phyloP scores from a whole-genome alignment of 2,888 invertebrate genomes.

The Syrista parreyssii region DNA sequence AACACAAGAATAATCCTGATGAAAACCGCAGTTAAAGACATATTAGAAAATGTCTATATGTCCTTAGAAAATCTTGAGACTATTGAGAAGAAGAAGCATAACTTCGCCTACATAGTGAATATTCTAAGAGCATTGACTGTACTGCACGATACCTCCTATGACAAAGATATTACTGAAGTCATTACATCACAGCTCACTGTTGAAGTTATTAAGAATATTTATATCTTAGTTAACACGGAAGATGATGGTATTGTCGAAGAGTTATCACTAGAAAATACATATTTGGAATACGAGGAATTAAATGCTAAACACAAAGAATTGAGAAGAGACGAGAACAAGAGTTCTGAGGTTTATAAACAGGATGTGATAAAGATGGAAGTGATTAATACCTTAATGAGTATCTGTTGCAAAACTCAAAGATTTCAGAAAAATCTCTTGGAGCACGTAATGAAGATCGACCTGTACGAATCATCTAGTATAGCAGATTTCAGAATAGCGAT shows the following conservation, averaged over 20 bases:
- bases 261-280: slow-evolving; percentile 1
- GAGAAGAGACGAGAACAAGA: slow-evolving; percentile 8
- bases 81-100: slow-evolving; percentile 21
- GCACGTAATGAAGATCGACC: slow-evolving; percentile 48
- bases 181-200: slow-evolving; percentile 36
- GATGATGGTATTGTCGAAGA: slow-evolving; percentile 19
- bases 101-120: slow-evolving; percentile 28
- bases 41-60: slow-evolving; percentile 31
- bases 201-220: slow-evolving; percentile 36
- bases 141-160: slow-evolving; percentile 41
- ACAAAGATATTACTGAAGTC: slow-evolving; percentile 34
- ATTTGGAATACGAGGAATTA: neutral
- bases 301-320: slow-evolving; percentile 18
- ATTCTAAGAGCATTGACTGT: slow-evolving; percentile 40
- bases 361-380: slow-evolving; percentile 43
- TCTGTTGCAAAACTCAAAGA: slow-evolving; percentile 37
- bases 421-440: slow-evolving; percentile 33
- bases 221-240: slow-evolving; percentile 36
- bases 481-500: slow-evolving; percentile 52
- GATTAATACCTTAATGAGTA: slow-evolving; percentile 45
- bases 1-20: slow-evolving; percentile 27
- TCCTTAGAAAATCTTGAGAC: slow-evolving; percentile 31
- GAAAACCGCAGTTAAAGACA: slow-evolving; percentile 27
- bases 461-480: slow-evolving; percentile 36
- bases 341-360: slow-evolving; percentile 16